These are phyloP conservation scores for Lycaon pictus DNA, from an alignment of 2,113 vertebrate species.

Conservation along the genomic window DNA sequence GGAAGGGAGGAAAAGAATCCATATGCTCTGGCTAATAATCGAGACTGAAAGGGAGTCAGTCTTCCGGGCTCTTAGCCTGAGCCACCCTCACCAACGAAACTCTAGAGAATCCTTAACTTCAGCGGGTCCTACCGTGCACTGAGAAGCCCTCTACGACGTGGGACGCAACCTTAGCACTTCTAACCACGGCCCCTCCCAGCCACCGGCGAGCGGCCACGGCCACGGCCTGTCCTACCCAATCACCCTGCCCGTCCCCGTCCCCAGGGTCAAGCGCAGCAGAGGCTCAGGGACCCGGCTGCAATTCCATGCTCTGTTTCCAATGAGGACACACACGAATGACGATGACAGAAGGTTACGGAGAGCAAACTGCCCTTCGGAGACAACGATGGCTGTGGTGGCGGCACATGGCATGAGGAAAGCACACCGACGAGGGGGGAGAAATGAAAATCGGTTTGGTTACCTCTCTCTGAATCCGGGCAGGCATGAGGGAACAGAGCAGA, in stretches of 20 bases:
- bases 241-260: not conserved
- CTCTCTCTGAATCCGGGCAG: conserved; percentile 94
- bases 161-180: not conserved
- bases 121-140: not conserved
- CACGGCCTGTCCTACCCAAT: not conserved
- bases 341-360: not conserved
- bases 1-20: not conserved
- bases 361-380: conserved; percentile 28
- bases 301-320: not conserved
- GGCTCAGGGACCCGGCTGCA: not conserved
- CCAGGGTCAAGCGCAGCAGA: not conserved
- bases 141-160: not conserved
- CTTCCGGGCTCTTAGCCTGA: not conserved
- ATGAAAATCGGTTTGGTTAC: conserved; percentile 85
- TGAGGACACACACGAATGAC: not conserved
- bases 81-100: not conserved
- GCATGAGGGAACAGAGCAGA: conserved; percentile 90
- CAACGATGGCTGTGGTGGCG: not conserved
- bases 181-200: not conserved
- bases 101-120: not conserved
- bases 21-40: not conserved
- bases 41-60: not conserved
- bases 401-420: conserved; percentile 52
- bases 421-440: conserved; percentile 64
- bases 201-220: not conserved